Evolutionary conservation across 2,888 invertebrate genomes (phyloP), one percentile per base, ranked within the genome.

Genomic region (Amaurobius ferox): DNA sequence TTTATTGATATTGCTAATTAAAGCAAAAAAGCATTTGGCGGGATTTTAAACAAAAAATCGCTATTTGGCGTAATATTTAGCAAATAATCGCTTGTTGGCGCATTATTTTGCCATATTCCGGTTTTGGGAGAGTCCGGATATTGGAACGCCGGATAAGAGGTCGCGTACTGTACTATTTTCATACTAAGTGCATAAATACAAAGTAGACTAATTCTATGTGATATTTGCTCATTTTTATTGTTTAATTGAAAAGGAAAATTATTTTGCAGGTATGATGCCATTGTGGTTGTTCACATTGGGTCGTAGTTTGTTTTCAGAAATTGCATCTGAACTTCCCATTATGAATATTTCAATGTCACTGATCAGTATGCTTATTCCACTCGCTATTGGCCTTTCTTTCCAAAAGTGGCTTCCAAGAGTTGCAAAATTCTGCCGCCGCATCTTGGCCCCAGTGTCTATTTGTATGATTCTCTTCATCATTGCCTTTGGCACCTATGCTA

Each of bases 231-330:
- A 11, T 35, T 35, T 35, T 35, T 35, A 35, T 35, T 6, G 35
- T 35, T 35, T 35, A 7, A 35, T 11, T 35, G 11, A 7, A 7
- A 35, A 35, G 11, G 11, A 7, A 35, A 7, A 7, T 35, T 44
- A 29, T 85, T 88, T 92, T 92, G 1, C 92, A 95, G 95, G 92
- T 61, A 94, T 96, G 92, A 96, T 98, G 94, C 97, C 98, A 0
- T 90, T 96, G 0, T 98, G 97, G 97, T 92, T 97, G 1, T 96
- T 97, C 90, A 96, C 96, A 0, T 93, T 98, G 44, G 98, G 98
- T 0, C 94, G 93, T 89, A 90, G 87, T 61, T 76, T 85, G 1
- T 88, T 88, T 55, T 74, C 81, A 1, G 87, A 79, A 76, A 88
- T 73, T 26, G 61, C 78, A 26, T 79, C 88, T 5, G 80, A 76